Conservation (phyloP, 2,113 vertebrate species). For the Phyllostomus hastatus region DNA sequence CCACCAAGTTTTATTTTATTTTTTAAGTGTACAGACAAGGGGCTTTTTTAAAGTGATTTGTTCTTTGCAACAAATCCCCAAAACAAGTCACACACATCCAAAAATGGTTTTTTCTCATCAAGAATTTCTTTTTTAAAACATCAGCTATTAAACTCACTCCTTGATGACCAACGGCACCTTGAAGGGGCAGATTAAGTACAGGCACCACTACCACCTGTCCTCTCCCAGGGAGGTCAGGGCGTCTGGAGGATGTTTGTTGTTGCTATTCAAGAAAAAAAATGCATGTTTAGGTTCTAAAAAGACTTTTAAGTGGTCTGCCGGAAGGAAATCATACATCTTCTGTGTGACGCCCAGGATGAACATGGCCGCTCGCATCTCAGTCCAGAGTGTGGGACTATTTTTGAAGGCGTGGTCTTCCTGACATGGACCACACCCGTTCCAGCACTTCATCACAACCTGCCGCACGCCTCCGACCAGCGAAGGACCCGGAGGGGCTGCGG, state of each 20-base stretch:
- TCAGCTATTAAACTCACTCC: not conserved
- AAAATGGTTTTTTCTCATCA: not conserved
- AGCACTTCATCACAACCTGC: not conserved
- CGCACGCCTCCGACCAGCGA: not conserved
- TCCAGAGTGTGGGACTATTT: not conserved
- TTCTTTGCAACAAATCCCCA: constrained; percentile 11
- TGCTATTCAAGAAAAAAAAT: not conserved
- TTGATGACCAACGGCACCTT: not conserved
- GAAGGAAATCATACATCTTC: not conserved
- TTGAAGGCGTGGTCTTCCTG: not conserved
- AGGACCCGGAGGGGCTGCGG: no score
- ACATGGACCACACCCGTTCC: accelerated
- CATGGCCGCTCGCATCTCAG: not conserved
- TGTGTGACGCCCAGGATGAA: not conserved
- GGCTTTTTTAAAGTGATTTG: not conserved
- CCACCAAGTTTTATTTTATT: not conserved
- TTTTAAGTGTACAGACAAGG: not conserved
- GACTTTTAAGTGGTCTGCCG: not conserved
- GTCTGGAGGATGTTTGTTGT: not conserved
- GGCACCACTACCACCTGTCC: not conserved
- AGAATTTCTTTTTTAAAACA: not conserved
- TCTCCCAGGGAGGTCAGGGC: not conserved
- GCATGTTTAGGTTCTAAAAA: not conserved
- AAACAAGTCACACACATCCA: not conserved
- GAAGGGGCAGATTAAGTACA: not conserved